Percentiles rank a stretch among this genome's conserved stretches.
Evolutionary conservation across 1,140 invertebrate species (phyloP).

Genomic region (Zophobas atratus): DNA sequence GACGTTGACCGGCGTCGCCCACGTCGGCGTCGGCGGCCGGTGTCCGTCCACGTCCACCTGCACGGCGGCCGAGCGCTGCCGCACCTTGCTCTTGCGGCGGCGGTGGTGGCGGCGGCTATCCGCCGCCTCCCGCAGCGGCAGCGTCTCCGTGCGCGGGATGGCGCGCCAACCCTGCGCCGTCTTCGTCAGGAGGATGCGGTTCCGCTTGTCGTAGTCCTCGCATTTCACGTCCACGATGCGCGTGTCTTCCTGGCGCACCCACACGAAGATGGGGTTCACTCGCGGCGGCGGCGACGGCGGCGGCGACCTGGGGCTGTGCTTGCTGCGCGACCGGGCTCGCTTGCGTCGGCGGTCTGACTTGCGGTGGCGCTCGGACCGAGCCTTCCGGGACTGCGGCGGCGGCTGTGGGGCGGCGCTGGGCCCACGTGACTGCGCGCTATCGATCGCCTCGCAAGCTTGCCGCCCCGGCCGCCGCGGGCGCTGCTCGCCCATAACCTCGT

Average conservation of each 20-base stretch:
- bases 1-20: conserved; percentile 69
- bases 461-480: conserved; percentile 63
- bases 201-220: conserved; percentile 88
- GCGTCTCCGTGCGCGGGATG: conserved; percentile 81
- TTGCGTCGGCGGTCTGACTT: conserved; percentile 67
- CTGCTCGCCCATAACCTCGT: conserved; percentile 65
- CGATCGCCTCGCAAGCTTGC: conserved; percentile 64
- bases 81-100: conserved; percentile 59
- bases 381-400: conserved; percentile 63
- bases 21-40: conserved; percentile 55
- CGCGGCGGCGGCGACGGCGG: conserved; percentile 67
- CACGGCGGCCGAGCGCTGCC: conserved; percentile 59
- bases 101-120: conserved; percentile 61
- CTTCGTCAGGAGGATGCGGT: conserved; percentile 84
- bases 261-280: conserved; percentile 86
- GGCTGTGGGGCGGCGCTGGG: conserved; percentile 63
- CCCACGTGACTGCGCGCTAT: conserved; percentile 65
- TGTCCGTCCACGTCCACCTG: conserved; percentile 54
- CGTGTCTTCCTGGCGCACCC: conserved; percentile 84
- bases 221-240: conserved; percentile 86
- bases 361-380: conserved; percentile 63
- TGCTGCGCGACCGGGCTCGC: conserved; percentile 68
- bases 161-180: conserved; percentile 86
- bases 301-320: conserved; percentile 56
- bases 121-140: conserved; percentile 70